Base-by-base conservation (phyloP, 1,140 invertebrate species). In the Drosophila neocordata region DNA sequence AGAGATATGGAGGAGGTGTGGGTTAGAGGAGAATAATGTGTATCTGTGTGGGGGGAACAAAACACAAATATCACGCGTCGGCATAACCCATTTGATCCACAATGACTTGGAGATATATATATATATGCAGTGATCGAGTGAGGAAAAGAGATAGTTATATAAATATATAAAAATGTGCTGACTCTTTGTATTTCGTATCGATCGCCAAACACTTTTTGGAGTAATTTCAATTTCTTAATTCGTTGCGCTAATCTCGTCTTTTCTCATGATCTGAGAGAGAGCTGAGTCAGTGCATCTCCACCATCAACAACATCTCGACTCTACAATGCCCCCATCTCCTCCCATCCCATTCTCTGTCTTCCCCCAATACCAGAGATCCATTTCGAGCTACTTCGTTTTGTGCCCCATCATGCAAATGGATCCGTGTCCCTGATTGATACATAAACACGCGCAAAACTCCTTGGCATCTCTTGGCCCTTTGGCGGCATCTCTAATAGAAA, bases 161-260 rank as follows among this genome's bases (percentile, higher is more conserved):
- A 12, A 2, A 11, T 18, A 48, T 18, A 48, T 15, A 65, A 35
- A 82, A 88, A 88, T 64, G 71, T 88, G 83, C 83, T 88, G 83
- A 88, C 76, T 88, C 68, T 83, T 72, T 44, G 34, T 55, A 13
- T 53, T 55, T 84, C 69, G 83, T 75, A 88, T 77, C 79, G 84
- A 88, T 88, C 83, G 79, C 66, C 83, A 83, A 88, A 88, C 83
- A 82, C 83, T 83, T 87, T 87, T 87, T 88, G 67, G 83, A 88
- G 83, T 88, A 89, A 88, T 88, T 88, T 88, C 83, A 88, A 88
- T 88, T 88, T 88, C 79, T 88, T 88, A 83, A 88, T 88, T 88
- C 83, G 83, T 88, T 88, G 83, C 83, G 83, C 83, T 88, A 88
- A 88, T 88, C 83, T 88, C 63, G 79, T 77, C 73, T 74, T 75